Evolutionary conservation across 2,113 vertebrate species (phyloP), one percentile per base, ranked within the genome.

Genomic region (Ailurus styani): DNA sequence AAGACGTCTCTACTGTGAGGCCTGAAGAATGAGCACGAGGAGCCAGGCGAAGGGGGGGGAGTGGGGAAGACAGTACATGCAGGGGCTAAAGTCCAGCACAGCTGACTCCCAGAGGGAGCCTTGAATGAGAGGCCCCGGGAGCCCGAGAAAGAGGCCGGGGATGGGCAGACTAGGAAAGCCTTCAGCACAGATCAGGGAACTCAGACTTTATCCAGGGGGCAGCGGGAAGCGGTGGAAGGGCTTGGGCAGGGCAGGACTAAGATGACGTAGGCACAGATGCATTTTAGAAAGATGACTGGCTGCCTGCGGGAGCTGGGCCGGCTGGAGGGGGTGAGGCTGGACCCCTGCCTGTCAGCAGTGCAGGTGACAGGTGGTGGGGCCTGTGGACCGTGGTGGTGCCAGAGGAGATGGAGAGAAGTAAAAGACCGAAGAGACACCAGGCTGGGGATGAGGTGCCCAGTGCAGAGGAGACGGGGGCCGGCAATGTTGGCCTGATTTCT

Each of bases 331-430:
- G 45, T 0, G 0, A 78, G 34, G 6, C 21, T 29, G 17, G 47
- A 66, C 18, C 45, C 21, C 47, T 47, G n/a, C 29, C 3, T 2
- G 2, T 60, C 45, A 54, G 54, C 54, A 8, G 6, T 34, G 54
- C 12, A 1, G 21, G 7, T 52, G 89, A 27, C 47, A n/a, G 34
- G 29, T 54, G 20, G 2, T 50, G 9, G 50, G 13, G 66, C 70
- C 86, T 15, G 9, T 27, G 37, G 45, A 10, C 78, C 84, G 7
- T 25, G 29, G 78, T 9, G n/a, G 7, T 40, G n/a, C 82, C 66
- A 64, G 84, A 91, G 25, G 62, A 85, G 79, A 72, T 25, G 45
- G 64, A 42, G 60, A 89, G 73, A 68, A 25, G 70, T 50, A 25
- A n/a, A 68, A 4, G n/a, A 21, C 20, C 55, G 31, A 27, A 55